Conservation (phyloP, 2,797 vertebrate species). For the Meriones psammophilus region DNA sequence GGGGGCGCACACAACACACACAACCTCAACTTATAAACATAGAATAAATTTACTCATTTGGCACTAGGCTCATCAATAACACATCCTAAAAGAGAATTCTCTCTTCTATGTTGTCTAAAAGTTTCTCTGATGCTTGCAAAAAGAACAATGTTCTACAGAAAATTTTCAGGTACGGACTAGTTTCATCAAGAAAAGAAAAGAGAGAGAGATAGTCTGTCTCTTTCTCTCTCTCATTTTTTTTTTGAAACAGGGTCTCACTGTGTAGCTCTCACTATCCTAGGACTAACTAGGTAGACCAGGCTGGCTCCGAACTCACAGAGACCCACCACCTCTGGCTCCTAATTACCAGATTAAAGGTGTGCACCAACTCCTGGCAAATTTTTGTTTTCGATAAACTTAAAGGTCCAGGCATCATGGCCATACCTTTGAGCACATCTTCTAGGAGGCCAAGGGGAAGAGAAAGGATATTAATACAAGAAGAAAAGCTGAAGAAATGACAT, state of each 20-base stretch:
- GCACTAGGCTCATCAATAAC: not conserved
- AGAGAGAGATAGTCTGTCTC: not conserved
- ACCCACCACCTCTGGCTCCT: not conserved
- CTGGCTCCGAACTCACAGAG: not conserved
- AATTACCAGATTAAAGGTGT: not conserved
- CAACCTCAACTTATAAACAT: conserved; percentile 54
- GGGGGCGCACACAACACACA: too few relatives aligned
- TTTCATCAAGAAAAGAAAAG: not conserved
- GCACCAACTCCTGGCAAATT: not conserved
- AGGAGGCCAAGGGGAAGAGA: not conserved
- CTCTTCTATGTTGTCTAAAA: conserved; percentile 40
- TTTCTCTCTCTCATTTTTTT: not conserved
- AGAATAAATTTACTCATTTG: conserved; percentile 20
- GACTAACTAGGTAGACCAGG: not conserved
- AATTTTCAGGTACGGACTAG: conserved; percentile 56
- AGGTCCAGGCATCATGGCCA: not conserved
- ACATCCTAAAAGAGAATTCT: not conserved
- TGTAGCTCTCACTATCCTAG: not conserved
- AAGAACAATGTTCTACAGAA: conserved; percentile 40
- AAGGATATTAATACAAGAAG: not conserved
- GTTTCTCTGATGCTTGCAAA: conserved; percentile 29
- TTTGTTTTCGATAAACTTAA: conserved; percentile 15
- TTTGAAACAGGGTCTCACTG: not conserved
- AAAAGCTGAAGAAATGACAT: conserved; percentile 21
- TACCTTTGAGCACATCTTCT: conserved; percentile 2